phyloP scores from a whole-genome alignment of 2,888 invertebrate species.

The Pollenia griseotomentosa region DNA sequence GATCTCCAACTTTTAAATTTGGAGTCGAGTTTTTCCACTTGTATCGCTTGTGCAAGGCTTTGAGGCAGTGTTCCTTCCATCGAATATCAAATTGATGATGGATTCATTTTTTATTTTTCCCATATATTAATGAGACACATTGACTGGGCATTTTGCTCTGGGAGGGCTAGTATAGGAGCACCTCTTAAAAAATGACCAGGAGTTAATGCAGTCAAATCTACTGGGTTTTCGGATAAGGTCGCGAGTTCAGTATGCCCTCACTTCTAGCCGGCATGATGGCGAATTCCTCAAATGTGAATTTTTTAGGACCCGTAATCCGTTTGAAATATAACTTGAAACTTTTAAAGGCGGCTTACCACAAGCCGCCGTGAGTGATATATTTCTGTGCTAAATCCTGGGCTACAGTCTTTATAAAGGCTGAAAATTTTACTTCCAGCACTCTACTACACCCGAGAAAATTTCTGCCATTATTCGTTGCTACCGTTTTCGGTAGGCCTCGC shows the following conservation, averaged over 20 bases:
- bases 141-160: neutral
- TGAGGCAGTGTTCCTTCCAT: conserved; percentile 3
- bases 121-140: neutral
- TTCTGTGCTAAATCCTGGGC: neutral
- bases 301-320: neutral
- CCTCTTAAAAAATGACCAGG: conserved; percentile 3
- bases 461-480: conserved; percentile 7
- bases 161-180: neutral
- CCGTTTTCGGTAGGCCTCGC: conserved; percentile 7
- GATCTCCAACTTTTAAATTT: neutral
- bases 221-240: neutral
- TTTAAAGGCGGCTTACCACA: neutral
- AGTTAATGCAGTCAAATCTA: neutral
- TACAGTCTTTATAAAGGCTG: neutral
- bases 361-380: too few relatives aligned
- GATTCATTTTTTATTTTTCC: neutral
- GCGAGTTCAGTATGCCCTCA: neutral
- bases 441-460: conserved; percentile 13
- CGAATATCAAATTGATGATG: neutral
- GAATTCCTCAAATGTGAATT: neutral
- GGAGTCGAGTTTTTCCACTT: neutral
- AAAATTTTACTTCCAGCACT: neutral
- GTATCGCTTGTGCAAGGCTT: neutral
- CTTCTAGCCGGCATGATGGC: neutral
- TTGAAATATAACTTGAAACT: too few relatives aligned